Evolutionary conservation across 2,113 vertebrate genomes (phyloP), one percentile per base, ranked within the genome.

Genomic region (Psephotus haematonotus): DNA sequence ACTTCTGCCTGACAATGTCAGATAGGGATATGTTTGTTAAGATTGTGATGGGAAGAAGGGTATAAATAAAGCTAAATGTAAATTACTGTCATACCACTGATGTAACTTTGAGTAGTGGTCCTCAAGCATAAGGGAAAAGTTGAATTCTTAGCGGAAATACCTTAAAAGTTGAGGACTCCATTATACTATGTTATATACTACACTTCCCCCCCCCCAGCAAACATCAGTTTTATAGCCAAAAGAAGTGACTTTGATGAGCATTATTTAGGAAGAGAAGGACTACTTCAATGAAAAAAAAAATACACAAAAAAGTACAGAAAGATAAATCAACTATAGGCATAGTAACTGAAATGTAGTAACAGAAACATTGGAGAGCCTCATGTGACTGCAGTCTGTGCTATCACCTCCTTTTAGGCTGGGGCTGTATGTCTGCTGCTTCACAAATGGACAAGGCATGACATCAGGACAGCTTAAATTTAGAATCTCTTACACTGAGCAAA

Each of bases 131-230:
- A 3, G 17, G 19, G 33, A 91, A 37, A 87, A 50, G 11, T 13
- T 10, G 37, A 88, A 59, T 64, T 93, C 24, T 75, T 39, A 31
- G 5, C 13, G 14, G 14, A 88, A 80, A 81, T 50, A 31, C 3
- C 31, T 85, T 46, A 33, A 25, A 67, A 91, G 16, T 28, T n/a
- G 33, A 86, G 13, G 33, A 78, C 12, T 67, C 11, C 1, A 16
- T 59, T 70, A 46, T 46, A 31, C 10, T 55, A 8, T 28, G 20
- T 15, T 37, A 35, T 11, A n/a, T 16, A 24, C n/a, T 28, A 37
- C 5, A 22, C 6, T 57, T 23, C 0, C 0, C 23, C 55, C 17
- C n/a, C 25, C 17, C 10, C 6, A 4, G 9, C 31, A n/a, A 64
- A 7, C 35, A 50, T 35, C 33, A 62, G 27, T 52, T 69, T 91